Conservation (phyloP, 2,113 vertebrate species). For the Brachionichthys hirsutus region DNA sequence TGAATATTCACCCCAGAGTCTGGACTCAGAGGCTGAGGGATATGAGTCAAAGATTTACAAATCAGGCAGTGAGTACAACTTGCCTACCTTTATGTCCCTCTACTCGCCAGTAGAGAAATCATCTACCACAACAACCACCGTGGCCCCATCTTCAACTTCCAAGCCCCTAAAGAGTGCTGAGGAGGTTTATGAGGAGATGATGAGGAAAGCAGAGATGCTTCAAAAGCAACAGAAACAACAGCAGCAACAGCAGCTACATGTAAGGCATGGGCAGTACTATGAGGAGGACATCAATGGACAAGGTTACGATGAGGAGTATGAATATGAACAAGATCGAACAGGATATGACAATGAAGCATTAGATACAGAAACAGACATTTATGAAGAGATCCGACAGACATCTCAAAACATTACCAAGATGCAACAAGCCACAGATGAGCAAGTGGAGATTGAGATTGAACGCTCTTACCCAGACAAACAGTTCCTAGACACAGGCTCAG, state of each 20-base stretch:
- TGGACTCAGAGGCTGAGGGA: constrained; percentile 94
- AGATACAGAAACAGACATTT: constrained; percentile 80
- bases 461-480: constrained; percentile 82
- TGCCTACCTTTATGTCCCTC: constrained; percentile 96
- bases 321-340: constrained; percentile 77
- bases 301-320: constrained; percentile 82
- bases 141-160: constrained; percentile 76
- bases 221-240: constrained; percentile 87
- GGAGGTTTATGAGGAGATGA: constrained; percentile 98
- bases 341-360: constrained; percentile 72
- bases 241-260: constrained; percentile 75
- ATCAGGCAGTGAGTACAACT: constrained; percentile 94
- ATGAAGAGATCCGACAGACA: constrained; percentile 89
- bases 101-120: constrained; percentile 92
- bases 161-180: constrained; percentile 94
- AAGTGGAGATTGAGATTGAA: constrained; percentile 76
- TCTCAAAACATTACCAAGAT: constrained; percentile 82
- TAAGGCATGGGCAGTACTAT: constrained; percentile 71
- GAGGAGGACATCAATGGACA: constrained; percentile 80
- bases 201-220: constrained; percentile 94
- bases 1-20: constrained; percentile 91
- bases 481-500: constrained; percentile 88
- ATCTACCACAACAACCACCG: constrained; percentile 68
- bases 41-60: constrained; percentile 93
- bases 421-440: constrained; percentile 77